Percentiles rank a stretch among this genome's conserved stretches.
These are phyloP conservation scores for Epirrhoe tristata DNA, from an alignment of 2,888 invertebrate species.

Conservation along the genomic window DNA sequence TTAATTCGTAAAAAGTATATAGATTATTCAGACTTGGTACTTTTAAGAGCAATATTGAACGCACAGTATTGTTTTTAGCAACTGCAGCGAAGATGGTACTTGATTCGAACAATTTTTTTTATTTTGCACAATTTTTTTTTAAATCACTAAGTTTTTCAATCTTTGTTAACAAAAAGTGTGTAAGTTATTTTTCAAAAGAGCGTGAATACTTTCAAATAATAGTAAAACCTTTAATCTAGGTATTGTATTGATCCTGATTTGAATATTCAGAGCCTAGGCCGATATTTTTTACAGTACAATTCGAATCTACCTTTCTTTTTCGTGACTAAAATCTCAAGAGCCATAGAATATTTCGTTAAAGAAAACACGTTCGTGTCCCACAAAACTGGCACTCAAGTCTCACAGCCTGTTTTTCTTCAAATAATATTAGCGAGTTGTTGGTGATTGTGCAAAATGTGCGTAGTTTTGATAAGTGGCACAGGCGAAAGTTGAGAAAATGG, in stretches of 20 bases:
- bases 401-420: constrained; percentile 33
- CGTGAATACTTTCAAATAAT: constrained; percentile 24
- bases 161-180: too few relatives aligned
- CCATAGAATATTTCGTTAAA: constrained; percentile 49
- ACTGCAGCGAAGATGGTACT: background rate
- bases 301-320: constrained; percentile 59
- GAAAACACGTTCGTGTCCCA: constrained; percentile 47
- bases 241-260: constrained; percentile 55
- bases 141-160: too few relatives aligned
- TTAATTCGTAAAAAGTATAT: constrained; percentile 3
- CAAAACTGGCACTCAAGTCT: constrained; percentile 27
- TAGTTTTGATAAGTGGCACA: constrained; percentile 29
- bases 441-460: constrained; percentile 32
- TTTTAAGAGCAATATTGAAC: background rate
- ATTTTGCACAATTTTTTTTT: too few relatives aligned
- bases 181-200: background rate
- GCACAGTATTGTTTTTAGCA: background rate
- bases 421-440: constrained; percentile 37
- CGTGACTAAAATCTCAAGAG: constrained; percentile 58
- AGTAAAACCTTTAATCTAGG: constrained; percentile 52
- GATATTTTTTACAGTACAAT: constrained; percentile 62
- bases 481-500: constrained; percentile 8
- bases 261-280: constrained; percentile 57
- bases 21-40: background rate
- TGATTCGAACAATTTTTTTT: too few relatives aligned